Conservation (phyloP, 2,888 invertebrate genomes). For the Drosophila fungiperda region DNA sequence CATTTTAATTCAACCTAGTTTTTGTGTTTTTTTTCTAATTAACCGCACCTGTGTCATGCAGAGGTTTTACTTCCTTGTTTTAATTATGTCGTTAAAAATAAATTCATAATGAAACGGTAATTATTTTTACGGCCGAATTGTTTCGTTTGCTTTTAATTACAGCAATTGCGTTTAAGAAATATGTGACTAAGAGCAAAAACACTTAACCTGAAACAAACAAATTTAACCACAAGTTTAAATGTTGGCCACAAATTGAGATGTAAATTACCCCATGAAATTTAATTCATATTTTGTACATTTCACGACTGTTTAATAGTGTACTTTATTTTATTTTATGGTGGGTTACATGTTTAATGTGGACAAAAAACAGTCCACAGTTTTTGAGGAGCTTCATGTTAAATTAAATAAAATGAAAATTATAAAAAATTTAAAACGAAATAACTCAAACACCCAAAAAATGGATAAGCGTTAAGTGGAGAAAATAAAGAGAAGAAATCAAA, state of each 20-base stretch:
- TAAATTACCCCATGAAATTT: not conserved
- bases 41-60: not conserved
- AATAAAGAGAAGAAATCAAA: not conserved
- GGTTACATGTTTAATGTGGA: no score
- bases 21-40: not conserved
- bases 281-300: not conserved
- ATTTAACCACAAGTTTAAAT: conserved; percentile 11
- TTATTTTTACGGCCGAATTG: conserved; percentile 10
- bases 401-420: not conserved
- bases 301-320: not conserved
- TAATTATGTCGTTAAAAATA: conserved; percentile 9
- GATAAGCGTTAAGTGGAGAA: not conserved
- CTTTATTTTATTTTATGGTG: not conserved
- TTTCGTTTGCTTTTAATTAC: conserved; percentile 22
- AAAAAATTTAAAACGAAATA: not conserved
- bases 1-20: not conserved
- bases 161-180: conserved; percentile 12
- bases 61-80: conserved; percentile 2
- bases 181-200: conserved; percentile 4
- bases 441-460: not conserved
- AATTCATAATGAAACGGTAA: conserved; percentile 5
- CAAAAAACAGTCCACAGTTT: not conserved
- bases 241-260: not conserved
- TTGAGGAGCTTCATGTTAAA: not conserved
- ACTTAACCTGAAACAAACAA: conserved; percentile 9